Base-by-base conservation (phyloP, 2,888 invertebrate genomes). In the Caradrina clavipalpis region DNA sequence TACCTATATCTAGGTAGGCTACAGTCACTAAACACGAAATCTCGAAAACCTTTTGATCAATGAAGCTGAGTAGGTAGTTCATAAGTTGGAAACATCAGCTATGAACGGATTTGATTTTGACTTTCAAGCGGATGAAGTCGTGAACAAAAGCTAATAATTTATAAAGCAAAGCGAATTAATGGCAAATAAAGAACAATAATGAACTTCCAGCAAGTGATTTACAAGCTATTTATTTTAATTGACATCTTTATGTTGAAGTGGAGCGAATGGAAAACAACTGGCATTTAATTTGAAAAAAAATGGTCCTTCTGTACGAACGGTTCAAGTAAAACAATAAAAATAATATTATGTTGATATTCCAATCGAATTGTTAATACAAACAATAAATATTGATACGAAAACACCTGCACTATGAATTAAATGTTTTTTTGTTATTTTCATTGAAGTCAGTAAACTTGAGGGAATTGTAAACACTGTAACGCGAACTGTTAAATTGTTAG, bases 191-290 rank as follows among this genome's bases (percentile, higher is more conserved):
- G n/a, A 51, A 31, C 45, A 66, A 13, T 19, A 66, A 74, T 39
- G 15, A 35, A 35, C 19, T 54, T 31, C 31, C 31, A 45, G 21
- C 35, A 39, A 35, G 35, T 57, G 26, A 57, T 75, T 57, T 47
- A 71, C 11, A 67, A 67, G 19, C 60, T 60, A 47, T 73, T 76
- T 59, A 60, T 60, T 73, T 50, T 69, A 76, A 66, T 67, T 72
- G 76, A 11, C 39, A 77, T 56, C 22, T 72, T 47, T 56, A n/a
- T n/a, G n/a, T 56, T 51, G 39, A 69, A 62, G 49, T 39, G 47
- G 21, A 21, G 26, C 15, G 69, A 60, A 59, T 51, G 73, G 63
- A 78, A 72, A 65, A 72, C 13, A 21, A 72, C 59, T 45, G 26
- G 19, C 22, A 31, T 69, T 58, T 5, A 78, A 57, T 69, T 17